Conservation (phyloP, 2,113 vertebrate genomes). For the Tapirus terrestris region DNA sequence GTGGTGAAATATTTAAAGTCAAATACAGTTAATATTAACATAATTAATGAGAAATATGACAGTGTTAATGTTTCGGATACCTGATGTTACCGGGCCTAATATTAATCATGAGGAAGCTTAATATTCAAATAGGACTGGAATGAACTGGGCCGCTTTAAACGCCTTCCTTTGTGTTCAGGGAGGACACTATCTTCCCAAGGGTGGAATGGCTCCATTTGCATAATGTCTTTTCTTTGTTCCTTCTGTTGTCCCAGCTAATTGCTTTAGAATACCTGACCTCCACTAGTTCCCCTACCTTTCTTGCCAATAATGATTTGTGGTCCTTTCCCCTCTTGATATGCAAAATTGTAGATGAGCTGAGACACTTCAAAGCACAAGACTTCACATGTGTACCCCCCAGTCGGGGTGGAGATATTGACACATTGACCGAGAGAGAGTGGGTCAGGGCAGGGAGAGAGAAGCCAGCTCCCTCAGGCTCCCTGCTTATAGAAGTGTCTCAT, state of each 20-base stretch:
- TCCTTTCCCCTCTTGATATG: neutral
- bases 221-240: conserved; percentile 53
- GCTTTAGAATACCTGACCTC: conserved; percentile 56
- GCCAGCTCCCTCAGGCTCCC: neutral
- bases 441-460: neutral
- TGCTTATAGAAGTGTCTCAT: neutral
- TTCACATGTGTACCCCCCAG: neutral
- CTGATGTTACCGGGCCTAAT: neutral
- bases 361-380: conserved; percentile 43
- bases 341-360: conserved; percentile 1
- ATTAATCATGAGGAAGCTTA: conserved; percentile 40
- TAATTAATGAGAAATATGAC: conserved; percentile 24
- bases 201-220: conserved; percentile 51
- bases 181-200: conserved; percentile 51
- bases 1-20: conserved; percentile 31
- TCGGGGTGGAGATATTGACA: neutral
- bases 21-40: neutral
- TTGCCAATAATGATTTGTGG: conserved; percentile 20
- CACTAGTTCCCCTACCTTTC: conserved; percentile 17
- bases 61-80: conserved; percentile 49
- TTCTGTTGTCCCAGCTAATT: conserved; percentile 58
- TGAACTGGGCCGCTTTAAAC: conserved; percentile 13
- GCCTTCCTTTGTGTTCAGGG: conserved; percentile 52
- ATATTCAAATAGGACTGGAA: conserved; percentile 55
- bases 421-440: neutral